Evolutionary conservation across 2,113 vertebrate species (phyloP), one percentile per base, ranked within the genome.

Genomic region (Okapia johnstoni): DNA sequence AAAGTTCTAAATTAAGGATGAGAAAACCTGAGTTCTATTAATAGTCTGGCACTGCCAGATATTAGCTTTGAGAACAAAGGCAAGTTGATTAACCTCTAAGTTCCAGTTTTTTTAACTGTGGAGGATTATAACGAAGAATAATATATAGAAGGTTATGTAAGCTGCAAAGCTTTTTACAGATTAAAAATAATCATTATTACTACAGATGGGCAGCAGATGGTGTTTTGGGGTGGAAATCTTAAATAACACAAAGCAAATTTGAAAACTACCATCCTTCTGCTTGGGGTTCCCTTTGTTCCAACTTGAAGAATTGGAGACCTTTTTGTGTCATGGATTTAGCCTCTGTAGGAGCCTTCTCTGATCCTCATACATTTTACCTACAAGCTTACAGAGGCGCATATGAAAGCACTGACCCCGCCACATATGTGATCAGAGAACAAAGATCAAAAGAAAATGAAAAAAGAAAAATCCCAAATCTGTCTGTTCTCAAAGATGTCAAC

Each of bases 371-470:
- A 33, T 36, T 14, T 93, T 28, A 94, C 85, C n/a, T 66, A 81
- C 1, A 7, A 55, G 81, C 19, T 26, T 30, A 93, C 0, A 85
- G 25, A 30, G 63, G 28, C 33, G 79, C 50, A 23, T 19, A 76
- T 1, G 26, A 60, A 96, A 97, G 63, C 40, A 52, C 16, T 92
- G 89, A 28, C 26, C 63, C 50, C 43, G 94, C 21, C 60, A 70
- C 93, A 57, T 9, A 96, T 0, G 1, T 3, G 43, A 57, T 76
- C 21, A 76, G 0, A 96, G 48, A 57, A 60, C 60, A 88, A 28
- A 76, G 43, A 93, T 33, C 86, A 93, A 61, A 96, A 96, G 92
- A 70, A 94, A 89, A 19, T 23, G 26, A 60, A 90, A 36, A 97
- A 88, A 16, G 94, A 97, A 92, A 66, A 66, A n/a, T 10, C 5